Base-by-base conservation (phyloP, 2,113 vertebrate genomes). In the Nyctereutes procyonoides region DNA sequence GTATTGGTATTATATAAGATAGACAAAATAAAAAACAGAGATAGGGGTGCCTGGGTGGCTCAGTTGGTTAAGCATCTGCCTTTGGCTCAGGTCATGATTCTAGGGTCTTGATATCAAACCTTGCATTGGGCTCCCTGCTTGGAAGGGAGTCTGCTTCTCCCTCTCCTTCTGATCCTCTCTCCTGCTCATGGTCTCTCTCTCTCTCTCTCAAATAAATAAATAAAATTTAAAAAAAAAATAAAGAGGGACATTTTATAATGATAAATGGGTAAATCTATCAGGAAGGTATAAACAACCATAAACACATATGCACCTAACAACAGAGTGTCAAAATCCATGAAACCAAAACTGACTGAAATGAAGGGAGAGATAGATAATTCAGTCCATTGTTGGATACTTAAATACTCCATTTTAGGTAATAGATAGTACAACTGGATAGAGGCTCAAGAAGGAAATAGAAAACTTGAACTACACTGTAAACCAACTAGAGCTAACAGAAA, bases 401-500 rank as follows among this genome's bases (percentile, higher is more conserved):
- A 3, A 3, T 16, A 20, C 12, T 19, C 9, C 24, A 24, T 15
- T 88, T 77, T 86, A 58, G 28, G 0, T 55, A 53, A 67, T 5
- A 30, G 71, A 2, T 19, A 17, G 71, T 24, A 60, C 48, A 48
- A n/a, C 13, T 58, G 16, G 17, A 10, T 28, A 32, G 62, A 58
- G 53, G 53, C 1, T 35, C 6, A 15, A 11, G 24, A 60, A 63
- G 48, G 53, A 88, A 62, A n/a, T 2, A 17, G 51, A 12, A 55
- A 38, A 35, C 63, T 55, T 15, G 16, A 62, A 35, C 15, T 38
- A 20, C n/a, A 13, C 51, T 13, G 0, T 48, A 26, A 9, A 43
- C 43, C 10, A 17, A 0, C 38, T 5, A 19, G 58, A 26, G 17
- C 12, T 17, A 10, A 13, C 58, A 15, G 0, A 0, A 5, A 1